A percentile compares a stretch with the other conserved stretches of the same genome.
These are phyloP conservation scores for Chloroceryle aenea DNA, from an alignment of 2,113 vertebrate species.

Conservation along the genomic window DNA sequence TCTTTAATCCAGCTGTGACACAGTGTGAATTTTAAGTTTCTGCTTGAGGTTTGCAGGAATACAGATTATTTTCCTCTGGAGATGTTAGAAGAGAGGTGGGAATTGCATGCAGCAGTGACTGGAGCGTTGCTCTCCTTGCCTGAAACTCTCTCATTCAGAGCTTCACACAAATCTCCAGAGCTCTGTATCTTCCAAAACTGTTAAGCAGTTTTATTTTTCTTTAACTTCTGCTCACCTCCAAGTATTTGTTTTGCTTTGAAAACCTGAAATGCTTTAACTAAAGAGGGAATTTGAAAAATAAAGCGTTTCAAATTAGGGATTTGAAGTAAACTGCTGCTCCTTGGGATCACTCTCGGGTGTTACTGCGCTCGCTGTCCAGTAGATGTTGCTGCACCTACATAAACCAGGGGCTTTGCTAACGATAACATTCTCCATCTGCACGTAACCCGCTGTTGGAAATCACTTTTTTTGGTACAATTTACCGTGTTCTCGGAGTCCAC, in stretches of 20 bases:
- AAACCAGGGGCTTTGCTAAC: neutral
- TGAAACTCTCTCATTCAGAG: neutral
- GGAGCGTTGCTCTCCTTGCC: neutral
- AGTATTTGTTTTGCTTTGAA: neutral
- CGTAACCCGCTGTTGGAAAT: neutral
- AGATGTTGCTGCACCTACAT: conserved; percentile 29
- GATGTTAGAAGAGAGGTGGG: neutral
- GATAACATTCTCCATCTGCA: neutral
- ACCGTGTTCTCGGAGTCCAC: neutral
- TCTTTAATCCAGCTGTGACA: conserved; percentile 22
- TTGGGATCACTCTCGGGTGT: neutral
- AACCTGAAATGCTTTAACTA: neutral
- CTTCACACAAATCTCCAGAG: neutral
- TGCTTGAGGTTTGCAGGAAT: neutral
- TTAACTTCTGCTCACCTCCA: neutral
- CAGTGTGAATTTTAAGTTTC: neutral
- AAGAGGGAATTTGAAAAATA: neutral
- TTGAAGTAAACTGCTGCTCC: neutral
- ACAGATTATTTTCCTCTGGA: neutral
- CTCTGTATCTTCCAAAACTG: neutral
- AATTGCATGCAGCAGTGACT: neutral
- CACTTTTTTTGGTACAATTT: neutral
- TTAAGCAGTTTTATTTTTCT: neutral
- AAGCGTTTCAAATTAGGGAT: neutral
- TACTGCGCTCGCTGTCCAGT: conserved; percentile 24